Base-by-base conservation (phyloP, 2,797 vertebrate genomes). In the Anabas testudineus region DNA sequence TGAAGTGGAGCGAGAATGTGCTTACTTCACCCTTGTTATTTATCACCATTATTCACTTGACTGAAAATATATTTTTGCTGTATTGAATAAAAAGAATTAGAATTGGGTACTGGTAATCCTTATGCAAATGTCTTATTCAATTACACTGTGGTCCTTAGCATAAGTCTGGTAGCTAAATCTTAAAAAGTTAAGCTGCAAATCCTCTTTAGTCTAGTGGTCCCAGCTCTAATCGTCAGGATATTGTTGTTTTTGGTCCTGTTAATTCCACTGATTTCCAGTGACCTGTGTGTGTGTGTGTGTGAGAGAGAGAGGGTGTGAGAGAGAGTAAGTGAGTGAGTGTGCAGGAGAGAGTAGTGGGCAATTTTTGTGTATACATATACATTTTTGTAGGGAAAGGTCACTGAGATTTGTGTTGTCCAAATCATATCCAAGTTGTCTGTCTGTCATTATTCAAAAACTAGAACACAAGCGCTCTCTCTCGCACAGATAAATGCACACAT, bases 131-230 rank as follows among this genome's bases (percentile, higher is more conserved):
- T 87, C 70, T 92, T 92, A 93, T 94, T 95, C 92, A 92, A 91
- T 94, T 94, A 95, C 83, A 92, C 82, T 83, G 82, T 85, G 85
- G 90, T 91, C 90, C 88, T 90, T 78, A 93, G 88, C 90, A 92
- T 88, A 92, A 92, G 93, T 93, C 93, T 91, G 88, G 91, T 91
- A 90, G 90, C 89, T 80, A 90, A 93, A 94, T 94, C 93, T 94
- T 94, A 86, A 94, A 94, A 94, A 93, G 91, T 94, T 94, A 94
- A 95, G 91, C 94, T 90, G 81, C 84, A 95, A 95, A 95, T 95
- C 94, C 94, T 93, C 93, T 95, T 95, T 94, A 87, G 87, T 90
- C 82, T 83, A 89, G 91, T 91, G 90, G 89, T 88, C 91, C 82
- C 83, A 41, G 81, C 90, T 89, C 83, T 93, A 93, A 94, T 93